Base-by-base conservation (phyloP, 1,140 invertebrate genomes). In the Calliphora vicina region DNA sequence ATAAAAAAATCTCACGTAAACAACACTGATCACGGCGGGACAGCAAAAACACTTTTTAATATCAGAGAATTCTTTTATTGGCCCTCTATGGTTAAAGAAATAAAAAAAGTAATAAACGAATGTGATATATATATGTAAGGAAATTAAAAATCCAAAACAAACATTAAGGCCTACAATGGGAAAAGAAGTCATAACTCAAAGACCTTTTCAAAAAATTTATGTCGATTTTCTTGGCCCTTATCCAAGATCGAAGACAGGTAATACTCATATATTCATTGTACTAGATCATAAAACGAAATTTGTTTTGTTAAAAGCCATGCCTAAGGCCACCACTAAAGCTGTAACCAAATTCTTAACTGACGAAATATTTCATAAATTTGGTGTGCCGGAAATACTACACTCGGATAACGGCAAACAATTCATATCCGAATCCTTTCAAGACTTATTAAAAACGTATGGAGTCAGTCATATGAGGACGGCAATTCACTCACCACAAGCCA, bases 331-430 rank as follows among this genome's bases (percentile, higher is more conserved):
- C 2, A 35, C 29, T 35, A 35, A 35, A 35, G 29, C 29, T 4
- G 29, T 35, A 35, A 35, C 2, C 29, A 35, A 35, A 35, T 35
- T 35, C 8, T 35, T 35, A 35, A 35, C 8, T 8, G 29, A 35
- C 8, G 29, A 35, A 35, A 8, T 35, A 4, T 35, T 35, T 35
- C 29, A 5, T n/a, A 23, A 17, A 35, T 29, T 17, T 74, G 2
- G 71, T 8, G 25, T 73, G 8, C 71, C 71, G 10, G n/a, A 73
- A 26, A 10, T 73, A 10, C 4, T 73, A 1, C 71, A 73, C 26
- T 26, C 23, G 12, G 72, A 74, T n/a, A 74, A 74, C 27, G 72
- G 23, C 27, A 74, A 74, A 74, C 26, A 74, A 35, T 74, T 74
- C 27, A 74, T 35, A n/a, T 74, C 72, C 1, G 27, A 35, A 35